A percentile compares a stretch with the other conserved stretches of the same genome.
Evolutionary conservation across 2,113 vertebrate genomes (phyloP).

Genomic region (Carassius auratus): DNA sequence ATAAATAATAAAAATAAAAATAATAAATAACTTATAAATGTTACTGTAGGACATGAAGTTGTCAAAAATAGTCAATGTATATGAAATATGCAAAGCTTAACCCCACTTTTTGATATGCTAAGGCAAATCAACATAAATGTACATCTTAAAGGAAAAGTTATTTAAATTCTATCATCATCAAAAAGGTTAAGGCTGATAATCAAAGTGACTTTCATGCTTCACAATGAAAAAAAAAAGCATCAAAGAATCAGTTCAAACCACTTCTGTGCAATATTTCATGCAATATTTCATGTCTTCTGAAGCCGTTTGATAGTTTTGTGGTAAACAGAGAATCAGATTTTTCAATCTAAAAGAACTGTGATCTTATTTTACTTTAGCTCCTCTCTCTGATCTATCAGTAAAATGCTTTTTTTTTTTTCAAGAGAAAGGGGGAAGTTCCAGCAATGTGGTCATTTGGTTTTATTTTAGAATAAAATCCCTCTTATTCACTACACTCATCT

Average conservation of each 20-base stretch:
- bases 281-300: neutral
- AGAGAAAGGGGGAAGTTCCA: neutral
- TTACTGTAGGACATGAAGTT: neutral
- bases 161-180: neutral
- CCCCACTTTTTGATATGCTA: too few species aligned
- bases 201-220: neutral
- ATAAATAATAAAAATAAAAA: too few species aligned
- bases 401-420: neutral
- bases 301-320: neutral
- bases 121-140: neutral
- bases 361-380: neutral
- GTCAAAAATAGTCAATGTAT: neutral
- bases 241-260: neutral
- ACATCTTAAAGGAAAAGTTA: neutral
- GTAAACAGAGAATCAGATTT: neutral
- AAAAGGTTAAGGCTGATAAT: neutral
- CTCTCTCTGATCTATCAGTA: neutral
- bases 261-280: neutral
- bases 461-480: neutral
- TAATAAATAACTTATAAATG: too few species aligned
- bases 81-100: neutral
- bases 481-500: neutral
- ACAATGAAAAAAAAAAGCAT: neutral
- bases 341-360: neutral
- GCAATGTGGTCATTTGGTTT: constrained; percentile 5